Evolutionary conservation across 1,140 invertebrate genomes (phyloP), one percentile per base, ranked within the genome.

Genomic region (Sesamia nonagrioides): DNA sequence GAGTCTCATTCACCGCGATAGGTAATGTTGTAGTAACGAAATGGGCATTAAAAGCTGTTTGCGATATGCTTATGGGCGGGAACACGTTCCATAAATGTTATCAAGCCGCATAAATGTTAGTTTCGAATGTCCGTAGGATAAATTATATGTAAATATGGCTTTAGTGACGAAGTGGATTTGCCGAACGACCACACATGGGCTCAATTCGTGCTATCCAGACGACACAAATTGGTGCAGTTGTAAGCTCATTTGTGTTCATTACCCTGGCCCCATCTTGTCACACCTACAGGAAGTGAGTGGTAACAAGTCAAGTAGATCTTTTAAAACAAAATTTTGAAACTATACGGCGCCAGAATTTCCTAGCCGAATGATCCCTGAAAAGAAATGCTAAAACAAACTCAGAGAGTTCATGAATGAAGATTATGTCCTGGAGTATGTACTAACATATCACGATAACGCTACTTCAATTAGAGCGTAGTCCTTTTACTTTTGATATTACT

Each of bases 21-120:
- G 35, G 33, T n/a, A 37, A 61, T 21, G 73, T 75, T 74, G 56
- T 58, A 45, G 42, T 74, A 74, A 74, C 48, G 58, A 63, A 75
- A 75, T 58, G 18, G 18, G 42, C 63, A 61, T 50, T 74, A 63
- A 21, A 75, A 3, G 40, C 54, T 68, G 42, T 68, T 68, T 68
- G 17, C 40, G 37, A 45, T 73, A 45, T 13, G 54, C 35, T n/a
- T n/a, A 40, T 73, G 52, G 50, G 52, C 52, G 52, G 48, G 37
- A 17, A 15, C 50, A 17, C 50, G 54, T 48, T 21, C 35, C 35
- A 58, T 75, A 75, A 63, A 75, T 50, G 73, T 35, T 63, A n/a
- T 27, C 42, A 48, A 48, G 54, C 37, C 21, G 17, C 18, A 42
- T 33, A 15, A 48, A n/a, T n/a, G n/a, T n/a, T n/a, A n/a, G n/a